These are phyloP conservation scores for Malthinus flaveolus DNA, from an alignment of 2,888 invertebrate genomes.

Conservation along the genomic window DNA sequence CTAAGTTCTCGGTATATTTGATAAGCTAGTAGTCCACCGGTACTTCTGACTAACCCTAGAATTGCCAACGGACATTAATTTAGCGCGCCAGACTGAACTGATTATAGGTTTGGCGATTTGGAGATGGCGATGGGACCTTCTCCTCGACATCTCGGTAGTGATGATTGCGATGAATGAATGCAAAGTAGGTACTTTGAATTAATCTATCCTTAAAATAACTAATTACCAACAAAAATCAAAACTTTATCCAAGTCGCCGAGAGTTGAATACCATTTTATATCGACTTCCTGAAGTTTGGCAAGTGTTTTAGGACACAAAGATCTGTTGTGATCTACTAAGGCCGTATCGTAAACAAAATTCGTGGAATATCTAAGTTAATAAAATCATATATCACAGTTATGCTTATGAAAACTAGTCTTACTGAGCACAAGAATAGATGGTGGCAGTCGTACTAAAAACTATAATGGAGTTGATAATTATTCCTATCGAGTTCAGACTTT, in stretches of 20 bases:
- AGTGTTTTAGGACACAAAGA: slow-evolving; percentile 25
- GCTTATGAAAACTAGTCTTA: slow-evolving; percentile 10
- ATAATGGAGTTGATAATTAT: slow-evolving; percentile 23
- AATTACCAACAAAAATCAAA: slow-evolving; percentile 20
- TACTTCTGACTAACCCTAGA: no score
- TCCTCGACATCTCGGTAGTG: no score
- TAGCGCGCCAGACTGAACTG: no score
- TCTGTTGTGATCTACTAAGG: slow-evolving; percentile 34
- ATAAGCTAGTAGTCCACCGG: no score
- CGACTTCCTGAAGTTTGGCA: slow-evolving; percentile 13
- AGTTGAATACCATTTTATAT: slow-evolving; percentile 32
- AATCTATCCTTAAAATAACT: no score
- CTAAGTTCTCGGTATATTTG: no score
- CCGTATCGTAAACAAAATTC: slow-evolving; percentile 33
- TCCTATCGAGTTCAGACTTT: slow-evolving; percentile 14
- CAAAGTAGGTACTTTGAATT: no score
- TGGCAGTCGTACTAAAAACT: slow-evolving; percentile 24
- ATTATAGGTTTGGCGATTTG: no score
- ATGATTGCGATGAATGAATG: no score
- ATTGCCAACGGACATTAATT: no score
- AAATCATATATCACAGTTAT: background rate
- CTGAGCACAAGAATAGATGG: slow-evolving; percentile 17
- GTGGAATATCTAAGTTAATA: slow-evolving; percentile 19
- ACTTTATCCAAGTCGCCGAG: slow-evolving; percentile 29
- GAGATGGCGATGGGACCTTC: no score